phyloP scores from a whole-genome alignment of 2,797 vertebrate species.

The Carapus acus region DNA sequence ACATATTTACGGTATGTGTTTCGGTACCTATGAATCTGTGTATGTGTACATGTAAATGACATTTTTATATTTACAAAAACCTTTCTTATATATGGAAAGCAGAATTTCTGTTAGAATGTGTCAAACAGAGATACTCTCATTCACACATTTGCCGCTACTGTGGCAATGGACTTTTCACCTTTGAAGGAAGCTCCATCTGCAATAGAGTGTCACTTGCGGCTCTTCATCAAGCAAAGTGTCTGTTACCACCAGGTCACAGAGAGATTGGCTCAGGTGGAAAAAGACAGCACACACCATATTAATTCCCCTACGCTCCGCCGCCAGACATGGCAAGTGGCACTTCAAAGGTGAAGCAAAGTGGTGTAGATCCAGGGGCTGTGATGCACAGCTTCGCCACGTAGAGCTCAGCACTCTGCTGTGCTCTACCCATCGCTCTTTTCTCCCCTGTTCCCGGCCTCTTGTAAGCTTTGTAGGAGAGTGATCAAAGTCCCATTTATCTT shows the following conservation, averaged over 20 bases:
- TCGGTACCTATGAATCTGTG: too few species aligned
- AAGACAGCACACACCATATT: slow-evolving; percentile 48
- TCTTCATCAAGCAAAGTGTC: slow-evolving; percentile 36
- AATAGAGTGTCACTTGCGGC: slow-evolving; percentile 19
- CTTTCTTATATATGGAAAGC: too few species aligned
- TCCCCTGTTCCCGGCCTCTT: slow-evolving; percentile 43
- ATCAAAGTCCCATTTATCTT: slow-evolving; percentile 69
- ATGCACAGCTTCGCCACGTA: too few species aligned
- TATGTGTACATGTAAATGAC: too few species aligned
- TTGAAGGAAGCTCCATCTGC: slow-evolving; percentile 43
- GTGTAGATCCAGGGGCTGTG: slow-evolving; percentile 57
- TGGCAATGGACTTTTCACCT: too few species aligned
- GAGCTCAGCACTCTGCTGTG: slow-evolving; percentile 31
- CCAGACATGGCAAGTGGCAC: slow-evolving; percentile 60
- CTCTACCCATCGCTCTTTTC: slow-evolving; percentile 31
- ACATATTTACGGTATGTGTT: too few species aligned
- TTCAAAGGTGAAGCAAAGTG: slow-evolving; percentile 65
- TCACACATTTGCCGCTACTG: too few species aligned
- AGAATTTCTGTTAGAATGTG: too few species aligned
- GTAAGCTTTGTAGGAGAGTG: slow-evolving; percentile 59
- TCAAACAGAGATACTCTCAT: too few species aligned
- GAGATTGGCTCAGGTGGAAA: slow-evolving; percentile 33
- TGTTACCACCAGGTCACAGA: slow-evolving; percentile 25
- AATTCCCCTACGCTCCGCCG: slow-evolving; percentile 59
- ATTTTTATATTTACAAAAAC: too few species aligned